phyloP scores from a whole-genome alignment of 1,140 invertebrate species.

The Paralvinella palmiformis region DNA sequence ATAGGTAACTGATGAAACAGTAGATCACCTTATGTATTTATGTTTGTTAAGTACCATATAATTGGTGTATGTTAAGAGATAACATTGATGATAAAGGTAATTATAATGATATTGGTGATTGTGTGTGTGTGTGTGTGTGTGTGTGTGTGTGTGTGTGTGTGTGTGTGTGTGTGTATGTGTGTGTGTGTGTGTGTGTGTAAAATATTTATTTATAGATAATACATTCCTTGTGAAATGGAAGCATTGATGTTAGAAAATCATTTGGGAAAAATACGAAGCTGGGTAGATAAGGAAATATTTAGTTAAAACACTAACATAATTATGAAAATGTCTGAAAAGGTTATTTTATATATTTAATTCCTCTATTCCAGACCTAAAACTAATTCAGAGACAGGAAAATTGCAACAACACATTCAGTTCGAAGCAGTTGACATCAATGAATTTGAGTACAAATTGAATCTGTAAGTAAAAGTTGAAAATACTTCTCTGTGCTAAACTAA shows the following conservation, averaged over 20 bases:
- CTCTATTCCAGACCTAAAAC: slow-evolving; percentile 32
- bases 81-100: no score
- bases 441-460: slow-evolving; percentile 49
- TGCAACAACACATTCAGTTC: slow-evolving; percentile 47
- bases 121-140: no score
- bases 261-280: no score
- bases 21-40: background rate
- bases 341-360: background rate
- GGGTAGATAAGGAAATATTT: no score
- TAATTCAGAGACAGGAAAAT: slow-evolving; percentile 41
- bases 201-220: background rate
- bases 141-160: no score
- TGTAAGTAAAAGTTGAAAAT: slow-evolving; percentile 32
- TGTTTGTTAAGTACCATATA: background rate
- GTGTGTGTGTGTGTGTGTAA: no score
- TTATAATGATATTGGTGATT: no score
- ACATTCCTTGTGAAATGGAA: background rate
- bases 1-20: background rate
- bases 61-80: background rate
- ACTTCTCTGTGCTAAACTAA: background rate
- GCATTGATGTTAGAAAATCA: background rate
- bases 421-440: slow-evolving; percentile 48
- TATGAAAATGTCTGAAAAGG: background rate
- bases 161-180: no score
- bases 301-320: background rate